Evolutionary conservation across 2,113 vertebrate species (phyloP), one percentile per base, ranked within the genome.

Genomic region (Bufo gargarizans): DNA sequence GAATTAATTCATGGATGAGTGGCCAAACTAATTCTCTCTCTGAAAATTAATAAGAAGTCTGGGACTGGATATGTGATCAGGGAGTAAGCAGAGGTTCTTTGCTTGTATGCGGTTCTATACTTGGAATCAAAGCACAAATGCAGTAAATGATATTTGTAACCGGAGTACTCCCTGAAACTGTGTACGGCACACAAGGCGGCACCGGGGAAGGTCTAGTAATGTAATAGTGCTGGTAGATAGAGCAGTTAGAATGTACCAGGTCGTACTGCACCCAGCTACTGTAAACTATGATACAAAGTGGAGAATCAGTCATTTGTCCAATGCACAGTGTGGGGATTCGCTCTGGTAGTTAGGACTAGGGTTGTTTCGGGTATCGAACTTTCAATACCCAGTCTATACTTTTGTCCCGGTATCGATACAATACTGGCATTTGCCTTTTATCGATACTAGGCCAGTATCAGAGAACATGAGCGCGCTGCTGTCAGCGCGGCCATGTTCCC

Each of bases 1-100:
- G 69, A 72, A 72, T 72, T 72, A 72, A 72, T 45, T 72, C 69
- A 72, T 72, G 69, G 69, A 45, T 72, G 33, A 72, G 69, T 12
- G 43, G 43, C 69, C 13, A 45, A 72, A 45, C 69, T 72, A 11
- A 72, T 72, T 72, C 45, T 72, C 69, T 45, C 69, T 14, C 65
- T 67, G 69, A 72, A 72, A 72, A 72, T 72, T 33, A 45, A 72
- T 72, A 45, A 72, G 33, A 72, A 72, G 12, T 45, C 69, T 45
- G 12, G 7, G 43, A 43, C 69, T 72, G 69, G 69, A 72, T 72
- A 72, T 45, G 69, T 72, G 69, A 72, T 72, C 69, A 72, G 69
- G 43, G 69, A 72, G 69, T 45, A 72, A 16, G 69, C 4, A 45
- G 69, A 6, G 33, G 45, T 72, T 72, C 43, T 45, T 45, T 14